Percentiles rank a stretch among this genome's conserved stretches.
Evolutionary conservation across 2,797 vertebrate species (phyloP).

Genomic region (Craterocephalus amniculus): DNA sequence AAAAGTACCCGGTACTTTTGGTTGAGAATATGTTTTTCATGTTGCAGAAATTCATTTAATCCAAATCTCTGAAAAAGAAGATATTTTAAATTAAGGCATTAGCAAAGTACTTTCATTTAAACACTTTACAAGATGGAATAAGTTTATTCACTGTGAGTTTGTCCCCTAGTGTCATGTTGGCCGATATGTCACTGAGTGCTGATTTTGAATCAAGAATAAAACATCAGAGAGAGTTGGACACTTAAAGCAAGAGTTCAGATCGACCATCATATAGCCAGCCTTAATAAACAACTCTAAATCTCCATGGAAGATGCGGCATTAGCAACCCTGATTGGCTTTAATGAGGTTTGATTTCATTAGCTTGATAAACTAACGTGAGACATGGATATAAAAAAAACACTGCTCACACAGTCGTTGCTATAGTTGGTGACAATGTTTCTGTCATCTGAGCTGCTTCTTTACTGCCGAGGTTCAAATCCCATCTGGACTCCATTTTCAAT

Average conservation of each 20-base stretch:
- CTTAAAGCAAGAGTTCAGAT: too few species aligned
- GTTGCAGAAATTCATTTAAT: too few species aligned
- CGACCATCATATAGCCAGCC: too few species aligned
- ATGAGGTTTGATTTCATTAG: slow-evolving; percentile 2
- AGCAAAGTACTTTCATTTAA: background rate
- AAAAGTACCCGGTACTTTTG: too few species aligned
- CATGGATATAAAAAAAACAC: background rate
- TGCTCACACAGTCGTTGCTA: background rate
- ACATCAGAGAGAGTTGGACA: too few species aligned
- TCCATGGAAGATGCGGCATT: background rate
- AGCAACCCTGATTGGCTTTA: background rate
- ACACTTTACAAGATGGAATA: background rate
- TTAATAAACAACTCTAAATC: background rate
- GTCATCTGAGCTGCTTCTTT: slow-evolving; percentile 14
- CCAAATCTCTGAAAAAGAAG: too few species aligned
- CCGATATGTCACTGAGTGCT: too few species aligned
- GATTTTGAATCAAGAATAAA: too few species aligned
- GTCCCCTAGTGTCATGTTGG: too few species aligned
- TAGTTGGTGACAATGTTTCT: background rate
- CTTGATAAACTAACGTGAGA: slow-evolving; percentile 1
- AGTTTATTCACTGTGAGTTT: background rate
- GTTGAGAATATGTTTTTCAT: too few species aligned
- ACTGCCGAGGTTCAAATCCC: slow-evolving; percentile 7
- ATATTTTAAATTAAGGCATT: background rate
- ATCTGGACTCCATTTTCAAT: background rate